phyloP scores from a whole-genome alignment of 2,797 vertebrate genomes.

The Dipus sagitta region DNA sequence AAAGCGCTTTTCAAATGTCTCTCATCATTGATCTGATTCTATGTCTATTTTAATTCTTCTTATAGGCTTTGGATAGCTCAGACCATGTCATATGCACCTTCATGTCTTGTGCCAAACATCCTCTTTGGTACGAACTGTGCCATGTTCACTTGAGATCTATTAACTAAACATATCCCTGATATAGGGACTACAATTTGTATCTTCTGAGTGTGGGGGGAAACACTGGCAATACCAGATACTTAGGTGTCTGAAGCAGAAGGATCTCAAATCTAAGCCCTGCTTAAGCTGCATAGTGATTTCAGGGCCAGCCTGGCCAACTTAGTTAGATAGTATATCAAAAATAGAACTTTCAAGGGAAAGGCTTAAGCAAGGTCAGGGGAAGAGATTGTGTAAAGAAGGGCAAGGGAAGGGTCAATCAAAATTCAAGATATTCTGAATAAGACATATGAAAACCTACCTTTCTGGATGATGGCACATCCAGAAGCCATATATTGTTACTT shows the following conservation, averaged over 20 bases:
- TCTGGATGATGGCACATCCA: too few relatives aligned
- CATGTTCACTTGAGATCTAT: neutral
- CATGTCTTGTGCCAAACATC: neutral
- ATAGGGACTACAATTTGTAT: slow-evolving; percentile 4
- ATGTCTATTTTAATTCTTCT: neutral
- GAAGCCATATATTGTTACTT: too few relatives aligned
- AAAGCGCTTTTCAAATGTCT: neutral
- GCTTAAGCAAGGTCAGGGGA: too few relatives aligned
- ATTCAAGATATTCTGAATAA: too few relatives aligned
- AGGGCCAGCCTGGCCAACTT: neutral
- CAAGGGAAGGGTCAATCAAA: too few relatives aligned
- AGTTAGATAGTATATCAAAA: neutral
- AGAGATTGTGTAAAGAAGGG: too few relatives aligned
- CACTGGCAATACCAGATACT: neutral
- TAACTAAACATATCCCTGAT: slow-evolving; percentile 23
- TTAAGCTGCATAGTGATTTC: neutral
- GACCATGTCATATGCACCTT: neutral
- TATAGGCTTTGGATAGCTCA: neutral
- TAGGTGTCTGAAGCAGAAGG: neutral
- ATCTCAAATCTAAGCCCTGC: too few relatives aligned
- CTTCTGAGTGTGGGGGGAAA: neutral
- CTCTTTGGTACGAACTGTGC: neutral
- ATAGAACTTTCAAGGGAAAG: too few relatives aligned
- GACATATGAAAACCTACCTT: too few relatives aligned
- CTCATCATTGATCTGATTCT: neutral